Evolutionary conservation across 2,113 vertebrate species (phyloP), one percentile per base, ranked within the genome.

Genomic region (Mobula birostris): DNA sequence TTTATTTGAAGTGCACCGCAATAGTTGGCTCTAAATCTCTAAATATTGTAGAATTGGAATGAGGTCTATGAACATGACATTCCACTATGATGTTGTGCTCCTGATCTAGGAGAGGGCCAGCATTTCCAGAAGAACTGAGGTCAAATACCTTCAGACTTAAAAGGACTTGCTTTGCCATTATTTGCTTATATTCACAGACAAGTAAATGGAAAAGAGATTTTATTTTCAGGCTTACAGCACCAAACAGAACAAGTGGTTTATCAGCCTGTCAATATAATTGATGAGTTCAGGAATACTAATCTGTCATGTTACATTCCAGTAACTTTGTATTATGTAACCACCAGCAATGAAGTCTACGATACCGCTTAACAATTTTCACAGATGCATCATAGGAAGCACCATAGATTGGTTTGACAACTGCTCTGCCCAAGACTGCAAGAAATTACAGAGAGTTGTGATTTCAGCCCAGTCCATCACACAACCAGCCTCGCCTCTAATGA

Each of bases 1-100:
- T 95, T 99, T 98, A 0, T 99, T 99, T 1, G 98, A 97, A 85
- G 99, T 95, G 94, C 99, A 99, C 83, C 94, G 98, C 95, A 99
- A 95, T 94, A 99, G 98, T 0, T 95, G 98, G 95, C 97, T 97
- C 40, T 97, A 97, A 94, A 99, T 98, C 36, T 36, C 36, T 36
- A 36, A 36, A 36, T 36, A 0, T 97, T 97, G 0, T 98, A 97
- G 96, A 99, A 99, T 95, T 98, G 98, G 95, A 99, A 99, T 48
- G 99, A 98, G 98, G 98, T 0, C 98, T 98, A 0, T 99, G 99
- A 94, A 98, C 99, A 95, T 97, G 98, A 95, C 98, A 99, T 94
- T 96, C 97, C 56, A 99, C 87, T 32, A 99, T 96, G 95, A 98
- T 98, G 88, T 97, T 98, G 95, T 98, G 97, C 61, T 96, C 96